Base-by-base conservation (phyloP, 2,113 vertebrate species). In the Alethe castanea region DNA sequence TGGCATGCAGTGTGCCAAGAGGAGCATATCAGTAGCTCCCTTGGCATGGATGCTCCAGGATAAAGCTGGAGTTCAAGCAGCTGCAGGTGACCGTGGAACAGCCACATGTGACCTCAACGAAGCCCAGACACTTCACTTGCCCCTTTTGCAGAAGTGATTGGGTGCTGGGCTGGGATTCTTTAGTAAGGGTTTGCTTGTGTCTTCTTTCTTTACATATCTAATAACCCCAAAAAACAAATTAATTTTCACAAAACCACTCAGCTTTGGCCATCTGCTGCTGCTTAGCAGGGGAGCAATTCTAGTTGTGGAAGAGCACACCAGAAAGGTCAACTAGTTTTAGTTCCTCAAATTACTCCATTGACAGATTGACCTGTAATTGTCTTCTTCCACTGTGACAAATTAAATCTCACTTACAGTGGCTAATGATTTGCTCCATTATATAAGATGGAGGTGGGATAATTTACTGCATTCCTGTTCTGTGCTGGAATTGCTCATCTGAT, bases 311-410 rank as follows among this genome's bases (percentile, higher is more conserved):
- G 14, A 77, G 79, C 0, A 0, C 70, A 71, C 28, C 61, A 64
- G 72, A 93, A 94, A 83, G 94, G 90, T 90, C 94, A 93, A 15
- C 64, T 62, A 66, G 56, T 94, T 92, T 90, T 47, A 81, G 36
- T 83, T 71, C 71, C 61, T 90, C 67, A 66, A 73, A 93, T 88
- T 93, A 95, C 16, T 81, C 62, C 33, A 35, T 78, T 92, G 92
- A 50, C 76, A 93, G 64, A 81, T 83, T 94, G 92, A 95, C 93
- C 82, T 93, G 73, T 88, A 95, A 93, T 88, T 90, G 88, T 86
- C 65, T 29, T 84, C 74, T 91, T 61, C 70, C 4, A 14, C 79
- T 90, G 23, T 88, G 92, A 73, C 82, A 73, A 96, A 91, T 95
- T 96, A 95, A 95, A 95, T 84, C 50, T 71, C 85, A 64, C 71